A percentile compares a stretch with the other conserved stretches of the same genome.
Evolutionary conservation across 2,797 vertebrate species (phyloP).

Genomic region (Pithecia hirsuta): DNA sequence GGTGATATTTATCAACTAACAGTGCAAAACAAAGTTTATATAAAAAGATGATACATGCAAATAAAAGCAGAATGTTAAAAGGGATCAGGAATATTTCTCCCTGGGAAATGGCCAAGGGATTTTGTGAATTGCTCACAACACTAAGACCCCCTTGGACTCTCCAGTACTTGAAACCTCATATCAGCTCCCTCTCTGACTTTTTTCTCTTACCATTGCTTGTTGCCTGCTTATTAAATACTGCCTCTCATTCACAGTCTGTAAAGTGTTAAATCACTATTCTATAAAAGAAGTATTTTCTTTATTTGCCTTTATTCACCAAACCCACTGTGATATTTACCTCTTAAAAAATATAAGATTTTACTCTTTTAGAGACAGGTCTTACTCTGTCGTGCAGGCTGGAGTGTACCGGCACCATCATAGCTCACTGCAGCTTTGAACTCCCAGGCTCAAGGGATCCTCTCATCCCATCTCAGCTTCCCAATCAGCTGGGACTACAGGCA

Average conservation of each 20-base stretch:
- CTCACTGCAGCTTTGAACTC: background rate
- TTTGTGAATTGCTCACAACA: background rate
- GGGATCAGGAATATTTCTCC: background rate
- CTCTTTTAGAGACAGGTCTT: background rate
- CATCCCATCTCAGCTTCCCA: background rate
- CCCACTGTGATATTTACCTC: background rate
- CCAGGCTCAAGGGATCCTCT: background rate
- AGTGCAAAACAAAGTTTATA: background rate
- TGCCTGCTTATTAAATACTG: background rate
- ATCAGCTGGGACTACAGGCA: background rate
- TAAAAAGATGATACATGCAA: background rate
- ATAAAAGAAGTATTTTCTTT: background rate
- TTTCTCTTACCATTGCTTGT: background rate
- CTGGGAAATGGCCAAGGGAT: background rate
- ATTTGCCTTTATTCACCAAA: background rate
- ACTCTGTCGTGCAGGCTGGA: background rate
- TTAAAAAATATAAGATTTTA: background rate
- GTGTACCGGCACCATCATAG: background rate
- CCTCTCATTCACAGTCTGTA: background rate
- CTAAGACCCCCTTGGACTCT: accelerated
- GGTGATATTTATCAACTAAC: background rate
- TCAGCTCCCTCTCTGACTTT: background rate
- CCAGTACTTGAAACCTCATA: background rate
- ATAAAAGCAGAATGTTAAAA: background rate
- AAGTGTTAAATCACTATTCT: background rate